Percentiles rank a stretch among this genome's conserved stretches.
These are phyloP conservation scores for Heloderma charlesbogerti DNA, from an alignment of 2,113 vertebrate genomes.

Conservation along the genomic window DNA sequence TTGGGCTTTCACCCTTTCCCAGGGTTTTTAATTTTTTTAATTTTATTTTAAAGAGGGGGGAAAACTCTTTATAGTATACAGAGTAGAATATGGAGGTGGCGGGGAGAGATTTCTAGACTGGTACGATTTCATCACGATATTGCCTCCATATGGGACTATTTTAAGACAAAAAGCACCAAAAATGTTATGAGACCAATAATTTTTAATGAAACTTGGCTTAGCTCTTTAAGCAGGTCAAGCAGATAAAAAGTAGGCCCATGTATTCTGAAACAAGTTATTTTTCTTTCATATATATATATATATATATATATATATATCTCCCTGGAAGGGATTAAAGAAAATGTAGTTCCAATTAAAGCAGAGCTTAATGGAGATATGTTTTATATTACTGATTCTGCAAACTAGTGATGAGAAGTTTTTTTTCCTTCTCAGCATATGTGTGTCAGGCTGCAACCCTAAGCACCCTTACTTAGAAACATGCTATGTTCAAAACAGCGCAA, in stretches of 20 bases:
- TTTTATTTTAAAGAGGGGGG: not conserved
- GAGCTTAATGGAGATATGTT: conserved; percentile 71
- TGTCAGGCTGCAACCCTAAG: not conserved
- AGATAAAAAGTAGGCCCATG: conserved; percentile 66
- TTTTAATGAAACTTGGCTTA: conserved; percentile 82
- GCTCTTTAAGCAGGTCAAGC: conserved; percentile 68
- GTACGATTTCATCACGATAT: conserved; percentile 57
- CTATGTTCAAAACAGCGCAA: not conserved
- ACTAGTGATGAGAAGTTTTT: conserved; percentile 41
- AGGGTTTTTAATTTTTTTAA: not conserved
- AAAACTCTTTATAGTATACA: not conserved
- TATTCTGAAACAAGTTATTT: conserved; percentile 58
- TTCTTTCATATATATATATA: conserved; percentile 13
- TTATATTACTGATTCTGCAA: conserved; percentile 70
- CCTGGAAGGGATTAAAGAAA: conserved; percentile 66
- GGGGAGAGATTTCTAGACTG: conserved; percentile 24
- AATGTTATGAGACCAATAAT: conserved; percentile 79
- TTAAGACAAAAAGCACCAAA: conserved; percentile 44
- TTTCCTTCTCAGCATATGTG: conserved; percentile 10
- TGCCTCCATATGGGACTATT: conserved; percentile 75
- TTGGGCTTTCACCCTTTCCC: not conserved
- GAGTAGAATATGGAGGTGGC: not conserved
- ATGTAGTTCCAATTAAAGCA: conserved; percentile 67
- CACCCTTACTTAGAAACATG: not conserved
- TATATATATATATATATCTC: conserved; percentile 34